Conservation (phyloP, 2,797 vertebrate species). For the Geotria australis region DNA sequence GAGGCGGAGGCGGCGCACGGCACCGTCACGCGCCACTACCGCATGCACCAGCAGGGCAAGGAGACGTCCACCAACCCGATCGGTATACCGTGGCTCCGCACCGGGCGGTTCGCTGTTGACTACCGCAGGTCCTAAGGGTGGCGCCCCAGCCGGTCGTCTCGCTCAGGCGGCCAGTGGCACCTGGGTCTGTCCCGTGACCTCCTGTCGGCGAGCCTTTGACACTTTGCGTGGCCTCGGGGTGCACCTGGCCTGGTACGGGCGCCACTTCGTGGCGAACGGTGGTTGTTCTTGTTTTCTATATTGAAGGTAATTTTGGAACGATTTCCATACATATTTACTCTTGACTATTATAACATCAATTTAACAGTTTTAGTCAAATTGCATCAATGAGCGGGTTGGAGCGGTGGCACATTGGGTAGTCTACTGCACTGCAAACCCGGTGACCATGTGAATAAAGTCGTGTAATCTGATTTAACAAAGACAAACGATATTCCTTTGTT, state of each 20-base stretch:
- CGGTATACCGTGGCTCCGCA: slow-evolving; percentile 18
- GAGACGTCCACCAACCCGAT: slow-evolving; percentile 96
- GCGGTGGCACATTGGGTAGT: too few relatives aligned
- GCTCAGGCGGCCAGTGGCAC: too few relatives aligned
- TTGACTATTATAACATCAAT: background rate
- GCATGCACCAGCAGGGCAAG: slow-evolving; percentile 72
- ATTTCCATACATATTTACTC: background rate
- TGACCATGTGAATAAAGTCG: too few relatives aligned
- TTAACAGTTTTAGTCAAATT: background rate
- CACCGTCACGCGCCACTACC: slow-evolving; percentile 78
- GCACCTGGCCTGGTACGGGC: too few relatives aligned
- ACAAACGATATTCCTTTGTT: too few relatives aligned
- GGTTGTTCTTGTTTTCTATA: background rate
- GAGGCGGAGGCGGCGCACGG: slow-evolving; percentile 90
- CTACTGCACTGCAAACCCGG: too few relatives aligned
- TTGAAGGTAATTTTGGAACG: background rate
- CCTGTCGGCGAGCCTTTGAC: too few relatives aligned
- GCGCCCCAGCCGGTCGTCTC: background rate
- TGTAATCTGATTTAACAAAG: too few relatives aligned
- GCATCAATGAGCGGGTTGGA: background rate
- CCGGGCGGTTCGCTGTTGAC: background rate
- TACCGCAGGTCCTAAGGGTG: background rate
- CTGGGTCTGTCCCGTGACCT: too few relatives aligned
- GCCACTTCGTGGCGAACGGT: too few relatives aligned
- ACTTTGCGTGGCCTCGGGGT: too few relatives aligned